Base-by-base conservation (phyloP, 2,113 vertebrate genomes). In the Propithecus coquereli region DNA sequence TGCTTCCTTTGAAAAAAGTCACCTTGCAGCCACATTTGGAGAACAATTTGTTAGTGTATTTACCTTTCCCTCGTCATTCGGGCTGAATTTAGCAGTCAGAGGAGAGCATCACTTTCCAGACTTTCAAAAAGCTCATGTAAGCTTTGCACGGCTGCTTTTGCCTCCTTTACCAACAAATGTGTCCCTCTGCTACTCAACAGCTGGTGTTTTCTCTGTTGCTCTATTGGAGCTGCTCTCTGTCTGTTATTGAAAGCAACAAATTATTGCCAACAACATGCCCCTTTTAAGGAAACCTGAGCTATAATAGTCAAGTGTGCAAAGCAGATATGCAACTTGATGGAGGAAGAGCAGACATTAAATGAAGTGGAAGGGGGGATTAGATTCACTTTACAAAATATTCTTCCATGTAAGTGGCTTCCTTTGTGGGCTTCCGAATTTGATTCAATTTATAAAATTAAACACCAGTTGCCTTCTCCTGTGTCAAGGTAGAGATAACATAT, bases 21-120 rank as follows among this genome's bases (percentile, higher is more conserved):
- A 96, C 97, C 97, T 97, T 94, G 87, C 82, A 95, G 91, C 40
- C 52, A 63, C 68, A 79, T 94, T 80, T 85, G 87, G 95, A 93
- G 92, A 95, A 93, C 71, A 95, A 93, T 98, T 95, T 98, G 86
- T 97, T 97, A 94, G 70, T 93, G 90, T 96, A 70, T 97, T 98
- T 97, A 91, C 95, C 94, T 97, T 97, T 90, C 71, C 74, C 2
- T 43, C 52, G 0, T 96, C 96, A 63, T 43, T 91, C 96, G 20
- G 83, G 66, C 50, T 43, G 94, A 94, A 81, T 47, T 96, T 87
- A 70, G 63, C 13, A 82, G 76, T 50, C 54, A 95, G 94, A 97
- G 25, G 63, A 96, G 3, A 94, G 66, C 66, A 90, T 84, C 87
- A 43, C 23, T 96, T 83, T 92, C 83, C 70, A 32, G 37, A 73